Base-by-base conservation (phyloP, 1,140 invertebrate genomes). In the Drosophila melanica region DNA sequence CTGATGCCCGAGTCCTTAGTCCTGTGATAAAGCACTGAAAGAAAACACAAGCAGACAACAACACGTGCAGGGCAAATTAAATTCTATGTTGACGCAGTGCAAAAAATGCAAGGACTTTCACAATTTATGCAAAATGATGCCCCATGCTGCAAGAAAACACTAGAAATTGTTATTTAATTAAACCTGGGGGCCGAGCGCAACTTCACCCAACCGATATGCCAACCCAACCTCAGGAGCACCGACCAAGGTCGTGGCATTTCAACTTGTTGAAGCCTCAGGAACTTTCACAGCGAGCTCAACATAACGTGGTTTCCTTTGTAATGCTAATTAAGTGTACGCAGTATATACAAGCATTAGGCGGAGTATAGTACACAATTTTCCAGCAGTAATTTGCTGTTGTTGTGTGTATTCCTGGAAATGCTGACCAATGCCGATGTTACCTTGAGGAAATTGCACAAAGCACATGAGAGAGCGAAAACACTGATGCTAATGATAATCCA, bases 311-410 rank as follows among this genome's bases (percentile, higher is more conserved):
- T 42, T 75, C 63, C 62, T 78, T 68, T 73, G 57, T 57, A 81
- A 30, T 33, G 68, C 68, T 85, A 80, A 84, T 84, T 85, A 85
- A 77, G 77, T 85, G 80, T 85, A 85, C 77, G 77, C 81, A 35
- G 69, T 45, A 76, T 48, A 16, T 30, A 14, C 57, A 45, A 8
- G 45, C 44, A 10, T 18, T 9, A 23, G 2, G 20, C 23, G n/a
- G 23, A 30, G 4, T 14, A 10, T 16, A 37, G 30, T 14, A 8
- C 11, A 37, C 14, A 37, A 20, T 39, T 55, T 58, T 12, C 20
- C 18, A 45, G 8, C 1, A 47, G 63, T 4, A 30, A 20, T 4
- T 35, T 2, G 8, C 33, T 27, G 5, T 30, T 14, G 35, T 8
- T 30, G 20, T 42, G n/a, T 42, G 54, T 41, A 10, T 35, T 35